These are phyloP conservation scores for Cerastoderma edule DNA, from an alignment of 2,888 invertebrate genomes.

Conservation along the genomic window DNA sequence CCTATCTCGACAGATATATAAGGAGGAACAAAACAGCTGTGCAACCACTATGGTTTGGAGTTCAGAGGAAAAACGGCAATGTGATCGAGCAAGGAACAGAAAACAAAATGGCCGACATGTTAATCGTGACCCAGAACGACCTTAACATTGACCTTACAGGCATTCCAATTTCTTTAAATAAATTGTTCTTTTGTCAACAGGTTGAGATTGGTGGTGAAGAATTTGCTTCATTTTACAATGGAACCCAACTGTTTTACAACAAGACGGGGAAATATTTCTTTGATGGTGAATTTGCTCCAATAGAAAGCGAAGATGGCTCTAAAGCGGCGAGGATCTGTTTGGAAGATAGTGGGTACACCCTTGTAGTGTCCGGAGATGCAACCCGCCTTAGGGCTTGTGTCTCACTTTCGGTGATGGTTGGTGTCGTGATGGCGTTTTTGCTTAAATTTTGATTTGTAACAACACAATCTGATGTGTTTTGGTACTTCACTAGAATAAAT, in stretches of 20 bases:
- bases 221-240: slow-evolving; percentile 6
- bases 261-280: not conserved
- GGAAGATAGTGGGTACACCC: slow-evolving; percentile 16
- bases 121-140: not conserved
- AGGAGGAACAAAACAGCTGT: not conserved
- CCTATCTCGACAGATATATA: not conserved
- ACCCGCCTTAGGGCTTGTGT: too few relatives aligned
- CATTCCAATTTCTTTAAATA: not conserved
- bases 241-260: slow-evolving; percentile 4
- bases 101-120: not conserved
- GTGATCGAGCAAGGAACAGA: not conserved
- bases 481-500: too few relatives aligned
- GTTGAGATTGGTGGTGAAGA: not conserved
- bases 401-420: too few relatives aligned
- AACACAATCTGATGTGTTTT: too few relatives aligned
- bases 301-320: not conserved
- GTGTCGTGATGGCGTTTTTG: too few relatives aligned
- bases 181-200: slow-evolving; percentile 13
- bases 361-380: too few relatives aligned
- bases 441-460: too few relatives aligned
- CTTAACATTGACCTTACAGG: not conserved
- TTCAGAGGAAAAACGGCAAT: not conserved
- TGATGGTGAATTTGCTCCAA: slow-evolving; percentile 6
- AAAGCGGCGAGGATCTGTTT: not conserved
- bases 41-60: not conserved